Evolutionary conservation across 2,797 vertebrate species (phyloP).

Genomic region (Rhynchonycteris naso): DNA sequence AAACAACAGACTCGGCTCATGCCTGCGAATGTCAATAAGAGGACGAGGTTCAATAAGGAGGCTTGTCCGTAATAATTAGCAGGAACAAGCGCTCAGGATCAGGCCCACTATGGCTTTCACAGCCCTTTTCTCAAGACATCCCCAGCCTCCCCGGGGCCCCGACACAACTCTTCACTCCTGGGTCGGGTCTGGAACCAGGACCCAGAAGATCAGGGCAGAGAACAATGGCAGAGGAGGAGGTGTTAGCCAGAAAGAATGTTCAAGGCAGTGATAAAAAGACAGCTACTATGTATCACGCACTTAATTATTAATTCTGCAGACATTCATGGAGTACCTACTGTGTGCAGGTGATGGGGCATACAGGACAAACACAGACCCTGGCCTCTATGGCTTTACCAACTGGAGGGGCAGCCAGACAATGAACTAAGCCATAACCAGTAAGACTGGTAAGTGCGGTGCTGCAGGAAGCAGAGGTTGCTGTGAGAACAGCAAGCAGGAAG

Average conservation of each 20-base stretch:
- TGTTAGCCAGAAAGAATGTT: neutral
- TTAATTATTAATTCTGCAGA: neutral
- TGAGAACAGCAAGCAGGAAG: neutral
- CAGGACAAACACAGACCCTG: neutral
- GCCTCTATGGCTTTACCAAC: neutral
- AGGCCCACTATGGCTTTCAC: constrained; percentile 86
- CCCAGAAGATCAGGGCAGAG: neutral
- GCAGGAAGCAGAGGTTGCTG: neutral
- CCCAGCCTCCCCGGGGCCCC: constrained; percentile 21
- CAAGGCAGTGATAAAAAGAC: neutral
- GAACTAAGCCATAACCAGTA: neutral
- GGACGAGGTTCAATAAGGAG: constrained; percentile 99
- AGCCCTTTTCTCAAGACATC: constrained; percentile 79
- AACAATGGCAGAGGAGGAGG: neutral
- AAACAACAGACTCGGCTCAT: constrained; percentile 99
- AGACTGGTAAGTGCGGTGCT: neutral
- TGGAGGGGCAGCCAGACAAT: neutral
- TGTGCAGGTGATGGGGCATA: neutral
- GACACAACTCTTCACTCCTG: neutral
- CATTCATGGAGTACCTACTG: constrained; percentile 9
- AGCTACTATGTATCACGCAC: neutral
- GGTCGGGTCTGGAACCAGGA: constrained; percentile 5
- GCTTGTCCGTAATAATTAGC: constrained; percentile 99
- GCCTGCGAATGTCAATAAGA: constrained; percentile 99
- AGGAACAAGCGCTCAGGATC: constrained; percentile 94